phyloP scores from a whole-genome alignment of 1,140 invertebrate genomes.

The Monochamus saltuarius region DNA sequence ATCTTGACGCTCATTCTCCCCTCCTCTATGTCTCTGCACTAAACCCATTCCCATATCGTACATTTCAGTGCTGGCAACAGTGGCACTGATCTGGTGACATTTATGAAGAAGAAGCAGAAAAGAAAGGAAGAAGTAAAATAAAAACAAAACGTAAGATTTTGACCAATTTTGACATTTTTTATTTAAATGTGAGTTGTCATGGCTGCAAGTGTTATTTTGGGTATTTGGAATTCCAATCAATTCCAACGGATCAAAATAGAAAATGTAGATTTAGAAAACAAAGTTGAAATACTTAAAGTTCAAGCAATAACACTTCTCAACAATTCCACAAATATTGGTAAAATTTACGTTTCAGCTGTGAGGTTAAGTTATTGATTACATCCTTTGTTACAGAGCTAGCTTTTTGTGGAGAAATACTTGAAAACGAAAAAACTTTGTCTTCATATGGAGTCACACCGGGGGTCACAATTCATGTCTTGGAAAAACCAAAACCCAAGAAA shows the following conservation, averaged over 20 bases:
- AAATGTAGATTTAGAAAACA: constrained; percentile 56
- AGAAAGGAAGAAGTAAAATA: too few relatives aligned
- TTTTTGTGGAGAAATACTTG: constrained; percentile 58
- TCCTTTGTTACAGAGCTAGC: constrained; percentile 53
- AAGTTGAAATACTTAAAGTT: constrained; percentile 54
- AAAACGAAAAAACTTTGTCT: constrained; percentile 55
- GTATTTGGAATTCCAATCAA: constrained; percentile 31
- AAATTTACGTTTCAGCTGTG: not conserved
- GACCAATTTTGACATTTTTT: too few relatives aligned
- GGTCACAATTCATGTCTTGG: constrained; percentile 57
- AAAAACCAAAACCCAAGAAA: constrained; percentile 51
- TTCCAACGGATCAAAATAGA: constrained; percentile 54
- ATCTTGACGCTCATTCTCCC: too few relatives aligned
- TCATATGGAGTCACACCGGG: constrained; percentile 57
- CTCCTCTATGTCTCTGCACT: too few relatives aligned
- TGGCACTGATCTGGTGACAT: too few relatives aligned
- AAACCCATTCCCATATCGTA: too few relatives aligned
- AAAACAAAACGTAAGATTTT: too few relatives aligned
- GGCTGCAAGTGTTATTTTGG: constrained; percentile 23
- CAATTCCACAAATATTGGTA: constrained; percentile 52
- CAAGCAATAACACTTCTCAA: constrained; percentile 52
- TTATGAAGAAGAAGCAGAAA: too few relatives aligned
- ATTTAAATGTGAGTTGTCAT: constrained; percentile 6
- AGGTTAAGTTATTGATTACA: constrained; percentile 1
- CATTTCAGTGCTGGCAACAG: too few relatives aligned